phyloP scores from a whole-genome alignment of 2,113 vertebrate genomes.

The Etheostoma cragini region DNA sequence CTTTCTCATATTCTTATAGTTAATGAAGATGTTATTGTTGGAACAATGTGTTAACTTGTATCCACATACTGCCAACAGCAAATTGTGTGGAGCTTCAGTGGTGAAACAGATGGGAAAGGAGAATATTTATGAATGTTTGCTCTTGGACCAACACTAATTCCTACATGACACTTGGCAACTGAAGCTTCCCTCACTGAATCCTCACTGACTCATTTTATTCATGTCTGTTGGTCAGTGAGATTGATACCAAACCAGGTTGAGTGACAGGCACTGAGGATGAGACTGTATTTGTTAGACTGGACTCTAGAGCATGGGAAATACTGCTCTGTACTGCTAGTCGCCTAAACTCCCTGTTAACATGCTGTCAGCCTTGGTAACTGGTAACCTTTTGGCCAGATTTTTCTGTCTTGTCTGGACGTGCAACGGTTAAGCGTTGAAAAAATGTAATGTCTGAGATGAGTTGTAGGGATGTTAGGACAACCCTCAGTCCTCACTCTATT shows the following conservation, averaged over 20 bases:
- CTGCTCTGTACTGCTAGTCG: conserved; percentile 31
- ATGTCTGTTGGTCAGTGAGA: conserved; percentile 43
- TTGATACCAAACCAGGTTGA: conserved; percentile 53
- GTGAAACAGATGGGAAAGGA: conserved; percentile 43
- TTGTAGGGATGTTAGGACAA: conserved; percentile 2
- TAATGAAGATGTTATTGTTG: conserved; percentile 24
- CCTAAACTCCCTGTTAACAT: conserved; percentile 37
- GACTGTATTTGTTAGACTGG: conserved; percentile 59
- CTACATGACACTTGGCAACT: conserved; percentile 54
- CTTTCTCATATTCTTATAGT: conserved; percentile 25
- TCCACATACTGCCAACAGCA: conserved; percentile 55
- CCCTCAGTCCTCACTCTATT: background rate
- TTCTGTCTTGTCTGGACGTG: conserved; percentile 13
- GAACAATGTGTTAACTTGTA: conserved; percentile 25
- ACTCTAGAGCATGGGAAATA: conserved; percentile 54
- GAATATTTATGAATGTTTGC: conserved; percentile 45
- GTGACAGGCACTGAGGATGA: conserved; percentile 46
- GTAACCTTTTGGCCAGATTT: conserved; percentile 16
- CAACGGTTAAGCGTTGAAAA: background rate
- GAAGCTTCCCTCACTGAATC: conserved; percentile 50
- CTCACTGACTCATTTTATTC: conserved; percentile 45
- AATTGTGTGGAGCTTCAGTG: conserved; percentile 13
- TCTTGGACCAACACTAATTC: conserved; percentile 40
- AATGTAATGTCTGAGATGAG: background rate
- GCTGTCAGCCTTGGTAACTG: conserved; percentile 29